Evolutionary conservation across 2,113 vertebrate genomes (phyloP).

Genomic region (Herpetotheres cachinnans): DNA sequence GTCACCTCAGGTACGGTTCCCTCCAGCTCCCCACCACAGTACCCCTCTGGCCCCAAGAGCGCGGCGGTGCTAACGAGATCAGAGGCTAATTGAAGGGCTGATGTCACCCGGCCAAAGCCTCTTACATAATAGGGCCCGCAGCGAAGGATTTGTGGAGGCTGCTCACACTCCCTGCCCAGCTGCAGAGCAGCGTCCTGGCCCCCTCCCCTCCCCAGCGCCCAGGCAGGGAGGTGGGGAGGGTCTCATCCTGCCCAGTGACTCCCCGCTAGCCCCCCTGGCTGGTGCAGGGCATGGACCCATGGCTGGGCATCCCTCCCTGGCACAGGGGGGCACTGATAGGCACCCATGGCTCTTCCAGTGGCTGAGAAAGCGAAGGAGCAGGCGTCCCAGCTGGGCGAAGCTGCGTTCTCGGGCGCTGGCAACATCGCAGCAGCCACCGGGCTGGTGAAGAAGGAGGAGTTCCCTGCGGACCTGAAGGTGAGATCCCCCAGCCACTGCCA

Average conservation of each 20-base stretch:
- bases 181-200: background rate
- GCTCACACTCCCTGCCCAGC: conserved; percentile 14
- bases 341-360: conserved; percentile 72
- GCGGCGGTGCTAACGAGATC: conserved; percentile 1
- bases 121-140: conserved; percentile 36
- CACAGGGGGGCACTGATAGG: background rate
- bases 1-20: conserved; percentile 87
- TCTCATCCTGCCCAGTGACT: background rate
- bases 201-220: background rate
- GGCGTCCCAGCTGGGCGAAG: conserved; percentile 87
- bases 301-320: background rate
- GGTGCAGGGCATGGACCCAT: fast-evolving
- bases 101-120: conserved; percentile 54
- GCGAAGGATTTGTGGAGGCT: background rate
- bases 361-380: conserved; percentile 96
- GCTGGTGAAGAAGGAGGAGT: conserved; percentile 94
- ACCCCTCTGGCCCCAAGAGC: background rate
- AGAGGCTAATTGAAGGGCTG: conserved; percentile 55
- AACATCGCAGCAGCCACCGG: conserved; percentile 95
- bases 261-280: fast-evolving
- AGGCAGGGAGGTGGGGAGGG: background rate
- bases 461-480: conserved; percentile 92
- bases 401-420: conserved; percentile 84
- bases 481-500: background rate
- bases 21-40: fast-evolving